These are phyloP conservation scores for Heterohyrax brucei DNA, from an alignment of 2,797 vertebrate species.

Conservation along the genomic window DNA sequence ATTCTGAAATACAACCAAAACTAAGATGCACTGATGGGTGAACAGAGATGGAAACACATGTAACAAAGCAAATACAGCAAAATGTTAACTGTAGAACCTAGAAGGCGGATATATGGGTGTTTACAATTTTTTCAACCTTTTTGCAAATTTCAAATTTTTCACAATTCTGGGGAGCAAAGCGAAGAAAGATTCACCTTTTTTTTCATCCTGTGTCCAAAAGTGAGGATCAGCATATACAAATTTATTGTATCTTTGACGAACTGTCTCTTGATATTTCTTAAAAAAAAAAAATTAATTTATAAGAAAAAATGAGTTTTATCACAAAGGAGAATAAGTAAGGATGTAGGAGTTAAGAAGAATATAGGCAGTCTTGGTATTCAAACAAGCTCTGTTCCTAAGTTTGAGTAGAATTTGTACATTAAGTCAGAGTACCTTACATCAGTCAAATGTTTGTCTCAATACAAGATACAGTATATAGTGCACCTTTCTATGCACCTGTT, in stretches of 20 bases:
- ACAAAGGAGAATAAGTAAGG: conserved; percentile 60
- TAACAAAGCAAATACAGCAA: not conserved
- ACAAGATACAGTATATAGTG: no score
- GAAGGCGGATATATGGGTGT: not conserved
- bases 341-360: not conserved
- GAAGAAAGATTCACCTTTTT: conserved; percentile 84
- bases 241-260: conserved; percentile 94
- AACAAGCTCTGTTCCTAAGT: no score
- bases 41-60: not conserved
- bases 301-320: conserved; percentile 57
- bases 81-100: not conserved
- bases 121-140: conserved; percentile 4
- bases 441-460: no score
- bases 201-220: conserved; percentile 89
- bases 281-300: conserved; percentile 65
- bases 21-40: not conserved
- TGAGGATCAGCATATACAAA: conserved; percentile 94
- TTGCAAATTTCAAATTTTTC: conserved; percentile 21
- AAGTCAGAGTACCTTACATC: no score
- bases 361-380: no score
- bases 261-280: conserved; percentile 95
- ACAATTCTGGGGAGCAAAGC: not conserved
- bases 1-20: conserved; percentile 5
- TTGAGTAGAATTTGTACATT: no score
- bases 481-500: no score